phyloP scores from a whole-genome alignment of 2,888 invertebrate genomes.

The Gryllus longicercus region DNA sequence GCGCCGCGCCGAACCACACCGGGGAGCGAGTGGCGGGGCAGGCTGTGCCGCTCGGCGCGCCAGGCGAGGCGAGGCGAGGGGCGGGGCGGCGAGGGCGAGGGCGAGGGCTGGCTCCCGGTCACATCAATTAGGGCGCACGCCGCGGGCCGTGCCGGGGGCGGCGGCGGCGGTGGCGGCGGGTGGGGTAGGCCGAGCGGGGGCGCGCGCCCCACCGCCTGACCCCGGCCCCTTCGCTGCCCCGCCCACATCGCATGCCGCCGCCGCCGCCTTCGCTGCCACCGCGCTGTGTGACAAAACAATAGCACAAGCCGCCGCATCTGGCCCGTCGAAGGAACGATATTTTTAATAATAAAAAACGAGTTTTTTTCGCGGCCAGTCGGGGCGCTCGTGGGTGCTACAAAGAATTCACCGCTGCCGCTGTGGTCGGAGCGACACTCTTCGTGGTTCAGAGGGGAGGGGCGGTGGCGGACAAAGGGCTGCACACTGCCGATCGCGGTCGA shows the following conservation, averaged over 20 bases:
- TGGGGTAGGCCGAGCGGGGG: not conserved
- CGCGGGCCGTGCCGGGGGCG: not conserved
- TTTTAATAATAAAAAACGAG: too few relatives aligned
- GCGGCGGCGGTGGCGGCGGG: not conserved
- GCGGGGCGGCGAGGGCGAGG: not conserved
- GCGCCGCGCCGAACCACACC: conserved; percentile 4
- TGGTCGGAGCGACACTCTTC: not conserved
- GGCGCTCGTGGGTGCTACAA: too few relatives aligned
- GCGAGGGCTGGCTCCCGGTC: conserved; percentile 9
- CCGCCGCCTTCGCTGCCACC: too few relatives aligned
- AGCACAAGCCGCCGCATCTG: too few relatives aligned
- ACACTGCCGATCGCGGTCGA: conserved; percentile 4
- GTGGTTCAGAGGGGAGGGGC: not conserved
- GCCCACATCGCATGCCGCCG: too few relatives aligned
- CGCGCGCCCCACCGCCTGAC: not conserved
- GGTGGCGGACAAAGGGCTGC: not conserved
- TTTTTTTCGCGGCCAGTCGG: too few relatives aligned
- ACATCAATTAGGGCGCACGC: not conserved
- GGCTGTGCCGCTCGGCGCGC: conserved; percentile 32
- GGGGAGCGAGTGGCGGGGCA: conserved; percentile 36
- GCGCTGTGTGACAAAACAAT: too few relatives aligned
- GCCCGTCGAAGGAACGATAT: too few relatives aligned
- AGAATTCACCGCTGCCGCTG: too few relatives aligned
- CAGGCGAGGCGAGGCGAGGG: too few relatives aligned
- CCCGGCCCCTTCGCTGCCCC: not conserved